A percentile compares a stretch with the other conserved stretches of the same genome.
phyloP scores from a whole-genome alignment of 2,888 invertebrate genomes.

The Blastobasis adustella region DNA sequence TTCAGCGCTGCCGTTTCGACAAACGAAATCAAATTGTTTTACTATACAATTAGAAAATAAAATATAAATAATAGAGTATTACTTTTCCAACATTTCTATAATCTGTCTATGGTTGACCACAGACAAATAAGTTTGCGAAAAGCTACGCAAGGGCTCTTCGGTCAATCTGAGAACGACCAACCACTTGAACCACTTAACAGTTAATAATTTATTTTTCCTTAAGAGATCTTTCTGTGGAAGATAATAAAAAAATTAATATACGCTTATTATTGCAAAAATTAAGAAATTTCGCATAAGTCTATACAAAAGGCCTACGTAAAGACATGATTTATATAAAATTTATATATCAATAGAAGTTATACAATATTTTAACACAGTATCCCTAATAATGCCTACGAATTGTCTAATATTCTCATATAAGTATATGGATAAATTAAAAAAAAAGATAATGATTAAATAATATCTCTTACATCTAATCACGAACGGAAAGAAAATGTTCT shows the following conservation, averaged over 20 bases:
- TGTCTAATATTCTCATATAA: conserved; percentile 44
- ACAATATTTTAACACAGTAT: conserved; percentile 37
- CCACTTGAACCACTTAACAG: conserved; percentile 23
- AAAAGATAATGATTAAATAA: conserved; percentile 30
- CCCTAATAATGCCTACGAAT: conserved; percentile 49
- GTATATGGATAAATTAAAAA: conserved; percentile 34
- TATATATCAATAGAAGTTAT: conserved; percentile 35
- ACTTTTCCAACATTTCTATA: conserved; percentile 65
- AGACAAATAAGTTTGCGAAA: conserved; percentile 30
- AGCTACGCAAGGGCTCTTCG: too few species aligned
- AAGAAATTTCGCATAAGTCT: conserved; percentile 32
- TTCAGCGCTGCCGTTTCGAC: conserved; percentile 7
- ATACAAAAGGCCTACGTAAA: conserved; percentile 39
- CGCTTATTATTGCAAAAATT: conserved; percentile 29
- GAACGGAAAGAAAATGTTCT: conserved; percentile 12
- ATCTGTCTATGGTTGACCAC: conserved; percentile 63
- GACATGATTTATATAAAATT: conserved; percentile 34
- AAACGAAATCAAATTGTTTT: conserved; percentile 48
- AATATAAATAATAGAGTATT: conserved; percentile 74
- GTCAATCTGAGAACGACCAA: too few species aligned
- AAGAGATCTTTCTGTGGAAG: conserved; percentile 53
- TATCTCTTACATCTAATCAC: conserved; percentile 5
- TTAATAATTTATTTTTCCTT: conserved; percentile 35
- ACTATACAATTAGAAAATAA: conserved; percentile 63
- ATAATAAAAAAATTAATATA: conserved; percentile 32